These are phyloP conservation scores for Agonopterix arenella DNA, from an alignment of 2,888 invertebrate genomes.

Conservation along the genomic window DNA sequence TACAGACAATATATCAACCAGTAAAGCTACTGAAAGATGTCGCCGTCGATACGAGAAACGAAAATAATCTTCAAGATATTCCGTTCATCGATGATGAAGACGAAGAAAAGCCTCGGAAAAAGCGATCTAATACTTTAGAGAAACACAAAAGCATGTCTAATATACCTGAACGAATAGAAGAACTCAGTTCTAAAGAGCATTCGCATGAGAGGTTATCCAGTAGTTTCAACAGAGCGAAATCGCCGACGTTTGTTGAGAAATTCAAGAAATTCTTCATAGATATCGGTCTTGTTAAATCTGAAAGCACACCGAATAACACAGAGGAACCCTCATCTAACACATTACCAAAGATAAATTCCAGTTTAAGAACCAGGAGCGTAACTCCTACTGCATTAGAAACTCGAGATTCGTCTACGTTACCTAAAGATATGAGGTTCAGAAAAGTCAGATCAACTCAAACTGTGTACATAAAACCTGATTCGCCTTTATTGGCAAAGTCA, in stretches of 20 bases:
- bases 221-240: constrained; percentile 60
- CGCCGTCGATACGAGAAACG: constrained; percentile 64
- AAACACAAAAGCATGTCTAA: constrained; percentile 68
- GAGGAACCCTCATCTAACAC: constrained; percentile 34
- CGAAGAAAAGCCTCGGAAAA: constrained; percentile 45
- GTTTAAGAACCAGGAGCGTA: constrained; percentile 49
- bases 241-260: constrained; percentile 66
- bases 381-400: constrained; percentile 44
- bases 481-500: constrained; percentile 26
- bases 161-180: constrained; percentile 60
- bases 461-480: constrained; percentile 58
- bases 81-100: constrained; percentile 69
- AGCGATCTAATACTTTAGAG: constrained; percentile 44
- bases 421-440: constrained; percentile 67
- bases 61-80: constrained; percentile 66
- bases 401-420: constrained; percentile 56
- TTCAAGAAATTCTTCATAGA: constrained; percentile 67
- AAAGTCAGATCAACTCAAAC: constrained; percentile 63
- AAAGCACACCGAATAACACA: constrained; percentile 26
- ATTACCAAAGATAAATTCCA: constrained; percentile 53
- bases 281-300: constrained; percentile 55
- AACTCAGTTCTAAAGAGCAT: constrained; percentile 45
- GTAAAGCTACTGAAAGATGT: constrained; percentile 58
- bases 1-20: constrained; percentile 23
- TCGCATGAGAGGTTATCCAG: constrained; percentile 50